phyloP scores from a whole-genome alignment of 2,888 invertebrate species.

The Chromoteleia sp. region DNA sequence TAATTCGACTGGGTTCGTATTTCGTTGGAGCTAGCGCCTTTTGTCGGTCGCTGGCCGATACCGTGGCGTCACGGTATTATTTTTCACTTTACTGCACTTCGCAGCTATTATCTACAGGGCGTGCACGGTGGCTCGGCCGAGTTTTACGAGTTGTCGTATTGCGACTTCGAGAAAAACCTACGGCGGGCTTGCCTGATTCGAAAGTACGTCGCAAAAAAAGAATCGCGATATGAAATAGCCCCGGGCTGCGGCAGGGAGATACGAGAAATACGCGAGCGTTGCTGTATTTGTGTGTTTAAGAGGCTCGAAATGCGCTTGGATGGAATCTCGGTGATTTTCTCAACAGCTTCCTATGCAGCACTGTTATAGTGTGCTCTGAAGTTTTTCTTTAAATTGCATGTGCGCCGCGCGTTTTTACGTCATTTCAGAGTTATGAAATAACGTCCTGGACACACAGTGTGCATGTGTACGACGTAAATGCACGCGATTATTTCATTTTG shows the following conservation, averaged over 20 bases:
- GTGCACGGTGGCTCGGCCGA: slow-evolving; percentile 38
- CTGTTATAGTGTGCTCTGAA: slow-evolving; percentile 35
- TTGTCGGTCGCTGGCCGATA: slow-evolving; percentile 23
- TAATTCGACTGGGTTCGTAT: slow-evolving; percentile 2
- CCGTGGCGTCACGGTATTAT: slow-evolving; percentile 36
- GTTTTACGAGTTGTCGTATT: slow-evolving; percentile 68
- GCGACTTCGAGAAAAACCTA: slow-evolving; percentile 66
- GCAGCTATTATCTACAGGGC: slow-evolving; percentile 64
- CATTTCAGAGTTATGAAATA: slow-evolving; percentile 54
- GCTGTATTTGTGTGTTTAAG: slow-evolving; percentile 65
- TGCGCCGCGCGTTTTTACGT: slow-evolving; percentile 32
- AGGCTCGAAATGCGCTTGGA: slow-evolving; percentile 63
- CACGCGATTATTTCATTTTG: slow-evolving; percentile 30
- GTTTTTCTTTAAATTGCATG: slow-evolving; percentile 56
- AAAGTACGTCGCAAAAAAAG: slow-evolving; percentile 64
- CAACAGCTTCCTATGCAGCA: slow-evolving; percentile 57
- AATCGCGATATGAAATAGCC: slow-evolving; percentile 57
- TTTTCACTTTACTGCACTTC: slow-evolving; percentile 59
- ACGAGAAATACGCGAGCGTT: slow-evolving; percentile 59
- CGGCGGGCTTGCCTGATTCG: slow-evolving; percentile 68
- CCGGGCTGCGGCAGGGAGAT: slow-evolving; percentile 46
- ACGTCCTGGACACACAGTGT: slow-evolving; percentile 24
- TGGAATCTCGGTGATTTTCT: slow-evolving; percentile 68
- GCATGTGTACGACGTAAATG: slow-evolving; percentile 36
- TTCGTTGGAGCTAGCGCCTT: slow-evolving; percentile 14